A percentile compares a stretch with the other conserved stretches of the same genome.
Evolutionary conservation across 2,113 vertebrate species (phyloP).

Genomic region (Gavia stellata): DNA sequence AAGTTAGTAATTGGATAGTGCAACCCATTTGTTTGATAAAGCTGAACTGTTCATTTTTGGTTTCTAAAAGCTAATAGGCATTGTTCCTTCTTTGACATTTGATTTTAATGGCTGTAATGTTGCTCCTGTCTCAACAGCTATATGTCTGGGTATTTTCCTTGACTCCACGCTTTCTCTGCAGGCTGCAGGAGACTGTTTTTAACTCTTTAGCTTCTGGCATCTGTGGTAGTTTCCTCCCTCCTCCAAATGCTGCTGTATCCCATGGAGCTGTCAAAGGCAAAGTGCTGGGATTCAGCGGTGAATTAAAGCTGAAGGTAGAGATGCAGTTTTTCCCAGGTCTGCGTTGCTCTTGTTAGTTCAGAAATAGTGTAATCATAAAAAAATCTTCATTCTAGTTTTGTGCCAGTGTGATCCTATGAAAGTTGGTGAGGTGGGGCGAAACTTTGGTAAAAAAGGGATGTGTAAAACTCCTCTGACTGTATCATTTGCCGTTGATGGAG

Average conservation of each 20-base stretch:
- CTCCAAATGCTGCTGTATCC: neutral
- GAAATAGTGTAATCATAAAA: neutral
- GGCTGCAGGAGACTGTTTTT: constrained; percentile 23
- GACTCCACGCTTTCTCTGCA: neutral
- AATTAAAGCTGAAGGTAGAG: neutral
- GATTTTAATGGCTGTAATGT: constrained; percentile 70
- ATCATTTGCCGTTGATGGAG: neutral
- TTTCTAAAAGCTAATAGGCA: constrained; percentile 65
- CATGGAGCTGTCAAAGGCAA: neutral
- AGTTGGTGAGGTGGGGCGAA: neutral
- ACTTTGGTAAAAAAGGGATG: neutral
- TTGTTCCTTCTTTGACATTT: constrained; percentile 61
- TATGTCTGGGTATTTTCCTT: constrained; percentile 42
- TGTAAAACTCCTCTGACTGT: neutral
- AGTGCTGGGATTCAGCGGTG: neutral
- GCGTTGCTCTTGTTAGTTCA: neutral
- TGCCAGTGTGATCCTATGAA: neutral
- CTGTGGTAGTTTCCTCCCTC: neutral
- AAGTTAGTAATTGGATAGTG: constrained; percentile 59
- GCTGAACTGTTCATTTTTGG: constrained; percentile 47
- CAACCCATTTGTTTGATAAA: constrained; percentile 67
- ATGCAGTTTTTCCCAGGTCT: neutral
- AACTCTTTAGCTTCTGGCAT: constrained; percentile 28
- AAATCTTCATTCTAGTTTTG: neutral
- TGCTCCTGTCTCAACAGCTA: constrained; percentile 57